Base-by-base conservation (phyloP, 2,888 invertebrate genomes). In the Stenodera caucasica region DNA sequence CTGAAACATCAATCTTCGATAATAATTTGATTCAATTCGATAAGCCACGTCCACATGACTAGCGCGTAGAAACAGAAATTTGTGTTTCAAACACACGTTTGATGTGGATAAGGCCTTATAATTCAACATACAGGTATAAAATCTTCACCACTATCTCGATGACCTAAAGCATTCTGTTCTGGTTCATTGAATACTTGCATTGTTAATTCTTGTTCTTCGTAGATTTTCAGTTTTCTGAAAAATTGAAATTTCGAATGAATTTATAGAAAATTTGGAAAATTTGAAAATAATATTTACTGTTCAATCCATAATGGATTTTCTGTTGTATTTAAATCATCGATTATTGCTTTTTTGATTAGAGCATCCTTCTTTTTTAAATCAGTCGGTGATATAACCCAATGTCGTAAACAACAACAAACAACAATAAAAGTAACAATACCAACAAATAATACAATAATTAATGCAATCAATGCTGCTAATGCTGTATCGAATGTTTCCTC, bases 271-370 rank as follows among this genome's bases (percentile, higher is more conserved):
- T 50, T 21, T 26, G 14, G 21, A 49, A 58, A n/a, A 7, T 29
- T 35, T n/a, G 7, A 40, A 26, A 55, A 29, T 14, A 53, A 14
- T 50, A 82, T 87, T 83, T 78, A 90, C 89, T 93, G 94, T 83
- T 95, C 95, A 73, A 94, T 88, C 95, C 94, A 95, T 12, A 95
- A 81, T 0, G 94, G 95, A 83, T 95, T 95, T 79, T 95, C 95
- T 0, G 94, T 95, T 0, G 93, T 94, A 72, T 92, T 92, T 52
- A 93, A 81, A 74, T 94, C 93, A 70, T 94, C 92, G 33, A 93
- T 87, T 54, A 92, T 91, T 65, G 91, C 88, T 64, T 92, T 88
- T 58, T 92, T 89, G 23, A 92, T 92, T 12, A 94, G 81, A 50
- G 92, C 91, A 77, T 94, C 93, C 57, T 92, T 92, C 64, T 91